Conservation (phyloP, 2,888 invertebrate species). For the Pyrrhia umbra region DNA sequence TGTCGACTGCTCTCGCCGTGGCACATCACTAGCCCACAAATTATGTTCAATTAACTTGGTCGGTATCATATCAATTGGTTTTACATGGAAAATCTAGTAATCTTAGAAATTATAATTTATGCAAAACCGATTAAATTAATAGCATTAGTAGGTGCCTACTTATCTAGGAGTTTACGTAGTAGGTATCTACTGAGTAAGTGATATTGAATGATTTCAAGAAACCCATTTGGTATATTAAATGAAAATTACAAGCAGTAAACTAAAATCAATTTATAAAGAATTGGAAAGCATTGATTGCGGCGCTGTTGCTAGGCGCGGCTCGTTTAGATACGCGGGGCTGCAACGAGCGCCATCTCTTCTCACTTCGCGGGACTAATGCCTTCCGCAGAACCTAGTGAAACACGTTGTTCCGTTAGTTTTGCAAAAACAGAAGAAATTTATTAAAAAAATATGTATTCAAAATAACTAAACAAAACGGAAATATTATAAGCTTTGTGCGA, state of each 20-base stretch:
- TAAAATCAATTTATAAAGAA: slow-evolving; percentile 59
- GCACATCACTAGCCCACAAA: slow-evolving; percentile 63
- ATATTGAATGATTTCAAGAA: slow-evolving; percentile 6
- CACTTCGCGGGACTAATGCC: slow-evolving; percentile 44
- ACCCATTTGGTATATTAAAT: slow-evolving; percentile 30
- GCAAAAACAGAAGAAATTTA: slow-evolving; percentile 43
- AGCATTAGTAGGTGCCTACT: neutral
- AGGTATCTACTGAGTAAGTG: neutral
- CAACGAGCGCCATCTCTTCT: slow-evolving; percentile 73
- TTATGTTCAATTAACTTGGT: slow-evolving; percentile 31
- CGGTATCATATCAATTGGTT: slow-evolving; percentile 18
- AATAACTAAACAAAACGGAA: slow-evolving; percentile 10
- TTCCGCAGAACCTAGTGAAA: slow-evolving; percentile 40
- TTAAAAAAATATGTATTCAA: slow-evolving; percentile 33
- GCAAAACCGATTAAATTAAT: slow-evolving; percentile 5
- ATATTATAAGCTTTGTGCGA: slow-evolving; percentile 19
- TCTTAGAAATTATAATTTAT: slow-evolving; percentile 13
- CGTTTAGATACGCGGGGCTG: slow-evolving; percentile 12
- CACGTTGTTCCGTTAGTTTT: slow-evolving; percentile 46
- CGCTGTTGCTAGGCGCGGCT: slow-evolving; percentile 63
- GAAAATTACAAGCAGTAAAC: slow-evolving; percentile 57
- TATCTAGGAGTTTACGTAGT: neutral
- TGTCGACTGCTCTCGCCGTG: slow-evolving; percentile 23
- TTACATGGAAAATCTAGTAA: slow-evolving; percentile 35
- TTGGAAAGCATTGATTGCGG: slow-evolving; percentile 53